Evolutionary conservation across 2,113 vertebrate species (phyloP).

Genomic region (Chloroceryle aenea): DNA sequence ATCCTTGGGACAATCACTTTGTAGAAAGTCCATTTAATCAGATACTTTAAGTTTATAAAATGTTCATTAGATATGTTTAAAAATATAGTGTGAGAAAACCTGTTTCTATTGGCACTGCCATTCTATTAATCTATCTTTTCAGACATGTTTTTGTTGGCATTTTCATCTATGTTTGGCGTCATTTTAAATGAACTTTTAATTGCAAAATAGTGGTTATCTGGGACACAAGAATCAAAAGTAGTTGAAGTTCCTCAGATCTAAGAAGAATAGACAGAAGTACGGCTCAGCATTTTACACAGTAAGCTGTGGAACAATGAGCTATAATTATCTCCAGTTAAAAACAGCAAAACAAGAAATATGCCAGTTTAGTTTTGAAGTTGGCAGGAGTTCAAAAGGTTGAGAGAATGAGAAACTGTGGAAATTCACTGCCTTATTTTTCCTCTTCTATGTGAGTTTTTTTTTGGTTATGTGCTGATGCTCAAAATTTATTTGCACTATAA

Average conservation of each 20-base stretch:
- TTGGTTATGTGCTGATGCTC: background rate
- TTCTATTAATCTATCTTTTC: constrained; percentile 17
- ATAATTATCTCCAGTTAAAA: constrained; percentile 45
- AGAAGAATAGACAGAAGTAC: constrained; percentile 46
- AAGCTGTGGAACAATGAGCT: constrained; percentile 45
- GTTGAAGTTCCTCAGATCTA: constrained; percentile 16
- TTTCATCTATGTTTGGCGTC: background rate
- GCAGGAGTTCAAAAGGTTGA: constrained; percentile 12
- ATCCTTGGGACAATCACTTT: background rate
- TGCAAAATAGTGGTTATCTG: constrained; percentile 19
- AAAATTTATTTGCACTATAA: background rate
- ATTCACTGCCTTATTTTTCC: constrained; percentile 25
- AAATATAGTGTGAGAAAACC: constrained; percentile 20
- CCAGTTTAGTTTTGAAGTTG: constrained; percentile 18
- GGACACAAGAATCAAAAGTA: constrained; percentile 26
- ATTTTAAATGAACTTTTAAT: constrained; percentile 49
- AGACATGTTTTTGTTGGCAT: constrained; percentile 63
- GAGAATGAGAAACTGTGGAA: constrained; percentile 24
- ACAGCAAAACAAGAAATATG: constrained; percentile 47
- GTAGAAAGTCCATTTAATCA: background rate
- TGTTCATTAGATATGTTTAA: background rate
- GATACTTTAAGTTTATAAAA: background rate
- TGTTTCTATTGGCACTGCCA: constrained; percentile 26
- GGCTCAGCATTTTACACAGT: constrained; percentile 46
- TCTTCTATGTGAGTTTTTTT: background rate